Base-by-base conservation (phyloP, 1,140 invertebrate species). In the Asbolus verrucosus region DNA sequence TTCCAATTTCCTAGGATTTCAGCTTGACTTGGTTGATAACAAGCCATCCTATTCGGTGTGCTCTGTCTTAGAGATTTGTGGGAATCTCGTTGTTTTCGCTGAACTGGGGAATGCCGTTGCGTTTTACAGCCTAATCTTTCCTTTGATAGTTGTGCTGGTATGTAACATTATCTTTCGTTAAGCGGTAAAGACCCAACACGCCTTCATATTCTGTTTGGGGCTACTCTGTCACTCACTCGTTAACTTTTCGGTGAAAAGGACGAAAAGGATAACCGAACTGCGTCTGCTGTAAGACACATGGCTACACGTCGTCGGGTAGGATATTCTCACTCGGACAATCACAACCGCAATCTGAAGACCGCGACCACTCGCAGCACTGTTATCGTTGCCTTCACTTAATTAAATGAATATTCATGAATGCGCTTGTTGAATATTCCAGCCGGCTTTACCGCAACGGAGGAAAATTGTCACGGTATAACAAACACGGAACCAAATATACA, bases 341-440 rank as follows among this genome's bases (percentile, higher is more conserved):
- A 69, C 50, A 36, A 41, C 46, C 38, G 31, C 39, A 69, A 62
- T 69, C 67, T 69, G 67, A 69, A 60, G 59, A 69, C 62, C 30
- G 15, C 43, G 43, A 39, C 67, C 67, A 62, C 67, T 69, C 27
- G 18, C 31, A 46, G 24, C 24, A 60, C 21, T 65, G 43, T 69
- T 65, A 69, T 70, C 71, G 67, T 36, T 73, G 71, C 71, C 71
- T 73, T 75, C 73, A 75, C 73, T 73, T 75, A 75, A 75, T 75
- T 73, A 70, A 73, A 73, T 75, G 71, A 75, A 73, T 75, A 75
- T 75, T 75, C 71, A 75, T 75, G 65, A 67, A 70, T 61, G 50
- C 31, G 71, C 71, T 73, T 73, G 71, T 73, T 73, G 71, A 73
- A 73, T 73, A 73, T 73, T 73, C 71, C 54, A 73, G 61, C 46